phyloP scores from a whole-genome alignment of 2,797 vertebrate genomes.

The Setipinna tenuifilis region DNA sequence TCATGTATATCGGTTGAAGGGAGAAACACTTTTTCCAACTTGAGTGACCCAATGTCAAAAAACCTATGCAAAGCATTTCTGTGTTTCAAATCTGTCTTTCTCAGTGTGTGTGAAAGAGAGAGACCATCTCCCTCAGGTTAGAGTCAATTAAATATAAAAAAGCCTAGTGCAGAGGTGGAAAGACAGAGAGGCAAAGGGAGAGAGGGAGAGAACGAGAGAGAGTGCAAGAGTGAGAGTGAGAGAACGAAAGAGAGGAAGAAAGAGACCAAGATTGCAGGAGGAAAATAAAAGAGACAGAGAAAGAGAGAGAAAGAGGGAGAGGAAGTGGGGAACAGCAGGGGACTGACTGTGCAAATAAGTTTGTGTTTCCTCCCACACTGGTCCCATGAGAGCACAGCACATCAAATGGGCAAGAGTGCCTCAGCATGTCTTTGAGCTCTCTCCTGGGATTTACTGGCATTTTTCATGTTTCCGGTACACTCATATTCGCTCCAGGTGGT shows the following conservation, averaged over 20 bases:
- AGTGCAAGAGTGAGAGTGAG: too few species aligned
- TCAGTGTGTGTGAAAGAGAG: not conserved
- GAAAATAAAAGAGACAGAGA: not conserved
- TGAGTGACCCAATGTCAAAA: not conserved
- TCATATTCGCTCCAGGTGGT: too few species aligned
- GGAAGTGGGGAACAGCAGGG: not conserved
- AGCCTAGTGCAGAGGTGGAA: conserved; percentile 33
- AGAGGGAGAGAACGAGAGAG: not conserved
- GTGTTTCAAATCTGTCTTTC: not conserved
- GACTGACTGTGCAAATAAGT: not conserved
- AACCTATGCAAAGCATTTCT: not conserved
- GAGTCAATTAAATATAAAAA: conserved; percentile 54
- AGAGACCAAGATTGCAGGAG: not conserved
- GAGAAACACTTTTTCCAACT: not conserved
- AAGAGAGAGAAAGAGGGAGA: too few species aligned
- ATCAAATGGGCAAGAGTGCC: not conserved
- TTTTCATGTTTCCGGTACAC: too few species aligned
- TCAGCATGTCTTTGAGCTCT: too few species aligned
- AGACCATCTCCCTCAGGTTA: conserved; percentile 23
- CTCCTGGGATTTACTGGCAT: too few species aligned
- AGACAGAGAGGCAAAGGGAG: conserved; percentile 4
- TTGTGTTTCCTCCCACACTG: not conserved
- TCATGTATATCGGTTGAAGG: not conserved
- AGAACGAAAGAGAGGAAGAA: too few species aligned
- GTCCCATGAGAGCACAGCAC: not conserved